These are phyloP conservation scores for Graphium colonna DNA, from an alignment of 2,888 invertebrate species.

Conservation along the genomic window DNA sequence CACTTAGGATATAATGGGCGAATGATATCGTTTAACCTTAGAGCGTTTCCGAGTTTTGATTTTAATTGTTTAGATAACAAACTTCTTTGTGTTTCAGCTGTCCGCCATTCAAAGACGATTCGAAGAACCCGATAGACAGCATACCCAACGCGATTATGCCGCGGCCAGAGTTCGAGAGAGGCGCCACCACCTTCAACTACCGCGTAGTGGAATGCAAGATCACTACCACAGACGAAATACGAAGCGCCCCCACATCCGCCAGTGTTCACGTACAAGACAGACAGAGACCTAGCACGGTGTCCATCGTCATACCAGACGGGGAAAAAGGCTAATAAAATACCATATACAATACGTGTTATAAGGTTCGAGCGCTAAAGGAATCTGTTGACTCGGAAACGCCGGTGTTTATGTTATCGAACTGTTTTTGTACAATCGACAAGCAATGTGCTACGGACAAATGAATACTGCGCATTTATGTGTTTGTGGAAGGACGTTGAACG, in stretches of 20 bases:
- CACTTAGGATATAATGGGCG: too few species aligned
- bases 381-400: too few species aligned
- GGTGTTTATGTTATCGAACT: too few species aligned
- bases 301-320: constrained; percentile 80
- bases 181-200: constrained; percentile 66
- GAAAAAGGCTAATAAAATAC: constrained; percentile 70
- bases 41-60: too few species aligned
- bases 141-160: constrained; percentile 63
- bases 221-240: constrained; percentile 68
- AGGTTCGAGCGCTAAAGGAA: constrained; percentile 16
- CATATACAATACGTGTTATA: constrained; percentile 19
- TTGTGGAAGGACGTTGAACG: not conserved
- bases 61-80: too few species aligned
- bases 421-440: constrained; percentile 12
- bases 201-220: constrained; percentile 72
- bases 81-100: too few species aligned
- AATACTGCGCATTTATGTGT: constrained; percentile 20
- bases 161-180: constrained; percentile 66
- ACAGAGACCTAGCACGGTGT: constrained; percentile 73
- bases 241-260: constrained; percentile 39
- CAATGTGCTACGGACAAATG: constrained; percentile 10
- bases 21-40: too few species aligned
- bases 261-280: constrained; percentile 45
- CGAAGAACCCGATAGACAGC: constrained; percentile 52
- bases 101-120: constrained; percentile 68